phyloP scores from a whole-genome alignment of 1,140 invertebrate species.

The Neelides sp. region DNA sequence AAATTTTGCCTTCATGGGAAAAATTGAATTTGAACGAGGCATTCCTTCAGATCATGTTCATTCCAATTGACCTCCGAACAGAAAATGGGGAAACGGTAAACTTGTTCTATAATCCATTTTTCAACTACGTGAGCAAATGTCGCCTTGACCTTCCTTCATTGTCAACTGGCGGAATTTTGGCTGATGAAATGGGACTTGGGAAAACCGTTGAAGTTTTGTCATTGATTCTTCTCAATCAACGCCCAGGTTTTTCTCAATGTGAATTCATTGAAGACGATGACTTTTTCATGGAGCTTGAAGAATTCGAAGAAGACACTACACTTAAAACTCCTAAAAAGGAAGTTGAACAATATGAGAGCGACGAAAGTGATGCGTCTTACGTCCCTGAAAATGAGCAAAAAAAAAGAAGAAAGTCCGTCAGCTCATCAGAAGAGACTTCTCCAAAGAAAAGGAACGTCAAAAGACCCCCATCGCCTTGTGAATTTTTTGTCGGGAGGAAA shows the following conservation, averaged over 20 bases:
- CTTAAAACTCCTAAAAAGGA: neutral
- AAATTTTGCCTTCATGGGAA: neutral
- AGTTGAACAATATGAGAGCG: neutral
- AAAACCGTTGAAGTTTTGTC: slow-evolving; percentile 68
- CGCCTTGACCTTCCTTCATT: slow-evolving; percentile 34
- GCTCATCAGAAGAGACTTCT: neutral
- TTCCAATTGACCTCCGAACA: slow-evolving; percentile 25
- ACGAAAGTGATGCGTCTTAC: neutral
- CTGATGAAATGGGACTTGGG: slow-evolving; percentile 70
- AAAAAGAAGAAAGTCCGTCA: neutral
- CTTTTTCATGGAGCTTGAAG: neutral
- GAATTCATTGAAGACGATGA: neutral
- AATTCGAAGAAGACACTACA: neutral
- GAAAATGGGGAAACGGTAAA: slow-evolving; percentile 36
- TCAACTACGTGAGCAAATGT: slow-evolving; percentile 36
- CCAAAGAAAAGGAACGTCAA: neutral
- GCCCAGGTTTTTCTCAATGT: neutral
- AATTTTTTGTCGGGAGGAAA: no score
- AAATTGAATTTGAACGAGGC: slow-evolving; percentile 10
- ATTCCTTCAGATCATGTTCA: slow-evolving; percentile 26
- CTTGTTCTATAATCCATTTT: slow-evolving; percentile 43
- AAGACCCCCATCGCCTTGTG: no score
- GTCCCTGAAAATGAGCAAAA: neutral
- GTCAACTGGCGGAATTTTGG: slow-evolving; percentile 58
- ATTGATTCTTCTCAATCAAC: slow-evolving; percentile 49